phyloP scores from a whole-genome alignment of 2,888 invertebrate genomes.

The Loripinus fragilis region DNA sequence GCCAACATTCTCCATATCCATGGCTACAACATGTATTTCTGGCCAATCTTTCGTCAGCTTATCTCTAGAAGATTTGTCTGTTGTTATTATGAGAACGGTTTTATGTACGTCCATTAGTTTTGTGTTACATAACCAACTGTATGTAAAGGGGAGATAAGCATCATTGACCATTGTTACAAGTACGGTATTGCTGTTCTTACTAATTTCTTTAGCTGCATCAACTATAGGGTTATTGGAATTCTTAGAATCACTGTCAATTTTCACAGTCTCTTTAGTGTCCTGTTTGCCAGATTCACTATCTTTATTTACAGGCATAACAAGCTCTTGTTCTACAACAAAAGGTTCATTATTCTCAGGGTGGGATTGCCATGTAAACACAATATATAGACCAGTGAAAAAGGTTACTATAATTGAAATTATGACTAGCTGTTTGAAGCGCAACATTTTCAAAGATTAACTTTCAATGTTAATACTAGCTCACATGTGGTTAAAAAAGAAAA shows the following conservation, averaged over 20 bases:
- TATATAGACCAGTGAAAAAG: not conserved
- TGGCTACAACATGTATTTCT: slow-evolving; percentile 57
- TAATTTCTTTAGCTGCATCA: slow-evolving; percentile 50
- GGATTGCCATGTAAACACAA: not conserved
- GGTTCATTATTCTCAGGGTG: no score
- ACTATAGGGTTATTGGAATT: slow-evolving; percentile 30
- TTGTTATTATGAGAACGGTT: slow-evolving; percentile 68
- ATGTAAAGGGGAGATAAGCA: slow-evolving; percentile 68
- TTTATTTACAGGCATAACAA: not conserved
- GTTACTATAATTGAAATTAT: not conserved
- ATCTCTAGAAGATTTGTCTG: slow-evolving; percentile 60
- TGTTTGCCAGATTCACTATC: not conserved
- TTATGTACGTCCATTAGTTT: slow-evolving; percentile 66
- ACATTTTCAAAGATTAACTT: no score
- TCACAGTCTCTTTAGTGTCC: not conserved
- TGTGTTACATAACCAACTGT: slow-evolving; percentile 73
- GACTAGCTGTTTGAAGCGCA: no score
- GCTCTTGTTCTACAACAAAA: not conserved
- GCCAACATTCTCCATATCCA: slow-evolving; percentile 43
- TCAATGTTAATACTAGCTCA: no score
- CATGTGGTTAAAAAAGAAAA: no score
- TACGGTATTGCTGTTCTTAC: slow-evolving; percentile 47
- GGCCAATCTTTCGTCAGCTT: slow-evolving; percentile 67
- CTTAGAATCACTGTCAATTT: not conserved
- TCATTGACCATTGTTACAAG: slow-evolving; percentile 69